These are phyloP conservation scores for Furcifer pardalis DNA, from an alignment of 2,797 vertebrate species.

Conservation along the genomic window DNA sequence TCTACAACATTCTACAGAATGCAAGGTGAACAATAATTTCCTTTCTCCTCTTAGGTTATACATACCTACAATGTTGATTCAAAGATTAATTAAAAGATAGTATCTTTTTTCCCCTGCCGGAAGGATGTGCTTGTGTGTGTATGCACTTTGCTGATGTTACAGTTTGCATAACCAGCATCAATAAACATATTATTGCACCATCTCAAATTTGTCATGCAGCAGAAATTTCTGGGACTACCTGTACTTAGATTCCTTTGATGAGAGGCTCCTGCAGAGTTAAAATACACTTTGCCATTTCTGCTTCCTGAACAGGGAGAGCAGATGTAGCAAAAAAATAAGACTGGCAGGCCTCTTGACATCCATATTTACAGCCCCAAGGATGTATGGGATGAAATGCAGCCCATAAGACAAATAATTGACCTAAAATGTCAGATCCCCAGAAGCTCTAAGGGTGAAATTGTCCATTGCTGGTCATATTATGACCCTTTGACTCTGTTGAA, in stretches of 20 bases:
- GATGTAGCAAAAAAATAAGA: no score
- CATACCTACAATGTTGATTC: background rate
- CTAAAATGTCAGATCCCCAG: no score
- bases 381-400: no score
- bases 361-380: no score
- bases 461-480: background rate
- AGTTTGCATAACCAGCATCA: background rate
- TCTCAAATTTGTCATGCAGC: background rate
- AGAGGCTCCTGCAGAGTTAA: background rate
- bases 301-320: background rate
- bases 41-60: background rate
- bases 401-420: background rate
- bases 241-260: background rate
- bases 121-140: background rate
- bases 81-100: constrained; percentile 5
- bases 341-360: no score
- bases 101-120: background rate
- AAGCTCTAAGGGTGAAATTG: no score
- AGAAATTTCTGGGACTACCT: background rate
- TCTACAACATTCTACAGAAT: background rate
- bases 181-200: background rate
- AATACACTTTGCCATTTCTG: background rate
- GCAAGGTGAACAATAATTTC: background rate
- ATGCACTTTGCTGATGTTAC: background rate
- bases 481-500: no score